These are phyloP conservation scores for Drosophila pruinosa DNA, from an alignment of 1,140 invertebrate genomes.

Conservation along the genomic window DNA sequence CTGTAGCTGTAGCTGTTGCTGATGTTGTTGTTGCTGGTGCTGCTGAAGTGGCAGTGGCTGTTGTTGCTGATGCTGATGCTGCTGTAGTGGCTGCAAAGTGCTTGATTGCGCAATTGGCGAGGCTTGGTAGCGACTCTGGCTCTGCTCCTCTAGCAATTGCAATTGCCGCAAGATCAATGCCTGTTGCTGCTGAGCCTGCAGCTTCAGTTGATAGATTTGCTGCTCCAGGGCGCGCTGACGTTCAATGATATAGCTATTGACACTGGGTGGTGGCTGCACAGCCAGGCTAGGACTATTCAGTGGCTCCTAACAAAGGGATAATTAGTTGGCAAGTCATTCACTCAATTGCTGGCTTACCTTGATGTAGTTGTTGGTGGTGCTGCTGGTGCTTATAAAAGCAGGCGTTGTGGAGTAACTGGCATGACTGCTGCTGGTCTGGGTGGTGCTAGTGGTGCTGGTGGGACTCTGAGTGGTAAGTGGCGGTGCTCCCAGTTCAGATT, in stretches of 20 bases:
- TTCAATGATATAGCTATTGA: constrained; percentile 83
- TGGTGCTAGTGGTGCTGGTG: constrained; percentile 43
- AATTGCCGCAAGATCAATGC: constrained; percentile 87
- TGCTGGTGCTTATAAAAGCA: constrained; percentile 49
- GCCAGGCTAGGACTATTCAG: constrained; percentile 22
- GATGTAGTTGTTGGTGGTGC: constrained; percentile 50
- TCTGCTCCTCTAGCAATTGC: constrained; percentile 85
- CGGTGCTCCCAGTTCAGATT: constrained; percentile 48
- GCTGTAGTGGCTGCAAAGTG: constrained; percentile 57
- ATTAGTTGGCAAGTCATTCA: neutral
- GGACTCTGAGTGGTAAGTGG: constrained; percentile 67
- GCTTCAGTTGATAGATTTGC: constrained; percentile 85
- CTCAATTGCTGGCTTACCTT: constrained; percentile 47
- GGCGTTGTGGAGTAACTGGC: constrained; percentile 58
- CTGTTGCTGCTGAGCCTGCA: constrained; percentile 87
- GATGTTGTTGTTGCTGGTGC: constrained; percentile 31
- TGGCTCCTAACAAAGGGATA: constrained; percentile 36
- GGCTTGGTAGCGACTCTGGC: constrained; percentile 77
- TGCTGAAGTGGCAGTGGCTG: constrained; percentile 30
- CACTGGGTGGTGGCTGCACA: constrained; percentile 38
- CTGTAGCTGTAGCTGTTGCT: constrained; percentile 61
- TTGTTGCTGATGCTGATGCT: constrained; percentile 29
- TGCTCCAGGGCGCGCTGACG: constrained; percentile 88
- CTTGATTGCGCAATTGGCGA: constrained; percentile 67
- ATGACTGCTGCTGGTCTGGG: constrained; percentile 41